Conservation (phyloP, 1,140 invertebrate species). For the Microplitis demolitor region DNA sequence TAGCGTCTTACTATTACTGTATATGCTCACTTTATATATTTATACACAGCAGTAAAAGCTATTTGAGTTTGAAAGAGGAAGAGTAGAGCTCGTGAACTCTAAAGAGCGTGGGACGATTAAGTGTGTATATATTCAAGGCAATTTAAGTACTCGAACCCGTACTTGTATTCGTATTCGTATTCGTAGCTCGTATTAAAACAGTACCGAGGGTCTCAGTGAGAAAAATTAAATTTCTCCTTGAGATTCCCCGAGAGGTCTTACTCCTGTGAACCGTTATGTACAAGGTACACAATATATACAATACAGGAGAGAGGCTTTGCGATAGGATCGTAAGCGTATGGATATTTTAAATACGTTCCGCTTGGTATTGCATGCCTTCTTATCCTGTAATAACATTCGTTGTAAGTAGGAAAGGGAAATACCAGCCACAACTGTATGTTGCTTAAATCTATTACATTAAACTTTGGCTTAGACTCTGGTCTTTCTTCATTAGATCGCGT, state of each 20-base stretch:
- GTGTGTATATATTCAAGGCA: background rate
- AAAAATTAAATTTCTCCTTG: slow-evolving; percentile 19
- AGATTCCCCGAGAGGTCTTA: slow-evolving; percentile 15
- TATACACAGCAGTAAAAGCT: background rate
- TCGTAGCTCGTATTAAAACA: background rate
- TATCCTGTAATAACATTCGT: slow-evolving; percentile 9
- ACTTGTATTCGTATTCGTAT: too few species aligned
- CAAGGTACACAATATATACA: background rate
- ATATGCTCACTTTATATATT: background rate
- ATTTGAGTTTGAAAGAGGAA: background rate
- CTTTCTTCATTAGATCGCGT: too few species aligned
- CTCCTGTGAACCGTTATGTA: slow-evolving; percentile 11
- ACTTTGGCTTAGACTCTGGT: too few species aligned
- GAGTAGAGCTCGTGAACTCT: slow-evolving; percentile 18
- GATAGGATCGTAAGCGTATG: slow-evolving; percentile 4
- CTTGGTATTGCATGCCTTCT: background rate
- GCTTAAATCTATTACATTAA: too few species aligned
- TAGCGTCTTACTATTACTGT: too few species aligned
- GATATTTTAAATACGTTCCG: slow-evolving; percentile 25
- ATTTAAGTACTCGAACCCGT: background rate
- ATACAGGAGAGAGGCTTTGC: background rate
- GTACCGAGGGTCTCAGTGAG: slow-evolving; percentile 6
- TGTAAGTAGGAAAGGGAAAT: background rate
- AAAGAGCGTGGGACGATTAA: slow-evolving; percentile 20
- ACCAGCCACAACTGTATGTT: background rate